Conservation (phyloP, 2,113 vertebrate genomes). For the Oxygymnocypris stewartii region DNA sequence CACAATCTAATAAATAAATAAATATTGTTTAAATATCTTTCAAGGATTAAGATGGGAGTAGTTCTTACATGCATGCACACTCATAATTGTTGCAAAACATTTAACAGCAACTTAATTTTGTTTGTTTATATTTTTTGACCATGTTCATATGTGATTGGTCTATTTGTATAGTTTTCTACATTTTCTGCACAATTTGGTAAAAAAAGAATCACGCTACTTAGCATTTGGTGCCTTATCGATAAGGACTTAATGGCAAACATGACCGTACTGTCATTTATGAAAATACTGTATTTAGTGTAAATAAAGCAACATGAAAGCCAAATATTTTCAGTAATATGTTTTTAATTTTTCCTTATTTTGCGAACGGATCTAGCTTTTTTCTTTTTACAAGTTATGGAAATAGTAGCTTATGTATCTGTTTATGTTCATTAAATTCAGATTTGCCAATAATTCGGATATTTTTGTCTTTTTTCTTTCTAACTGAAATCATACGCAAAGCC, state of each 20-base stretch:
- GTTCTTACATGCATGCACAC: not conserved
- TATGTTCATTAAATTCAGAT: slow-evolving; percentile 87
- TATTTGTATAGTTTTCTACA: slow-evolving; percentile 60
- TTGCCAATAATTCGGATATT: slow-evolving; percentile 73
- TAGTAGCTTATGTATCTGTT: slow-evolving; percentile 86
- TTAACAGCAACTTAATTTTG: not conserved
- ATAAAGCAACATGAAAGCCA: slow-evolving; percentile 85
- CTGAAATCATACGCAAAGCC: not conserved
- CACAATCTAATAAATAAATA: not conserved
- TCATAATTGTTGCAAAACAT: slow-evolving; percentile 4
- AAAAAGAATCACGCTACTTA: slow-evolving; percentile 78
- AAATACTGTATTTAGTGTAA: slow-evolving; percentile 83
- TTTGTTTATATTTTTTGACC: not conserved
- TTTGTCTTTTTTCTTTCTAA: slow-evolving; percentile 29
- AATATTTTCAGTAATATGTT: slow-evolving; percentile 90
- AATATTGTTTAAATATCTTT: not conserved
- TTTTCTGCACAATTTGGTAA: slow-evolving; percentile 77
- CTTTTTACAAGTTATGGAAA: slow-evolving; percentile 83
- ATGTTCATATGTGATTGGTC: slow-evolving; percentile 44
- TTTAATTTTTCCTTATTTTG: slow-evolving; percentile 87
- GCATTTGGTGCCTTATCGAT: slow-evolving; percentile 86
- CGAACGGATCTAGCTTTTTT: slow-evolving; percentile 79
- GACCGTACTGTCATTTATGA: slow-evolving; percentile 77
- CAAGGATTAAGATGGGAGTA: not conserved
- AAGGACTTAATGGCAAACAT: slow-evolving; percentile 79